phyloP scores from a whole-genome alignment of 2,797 vertebrate species.

The Ctenosaura bakeri region DNA sequence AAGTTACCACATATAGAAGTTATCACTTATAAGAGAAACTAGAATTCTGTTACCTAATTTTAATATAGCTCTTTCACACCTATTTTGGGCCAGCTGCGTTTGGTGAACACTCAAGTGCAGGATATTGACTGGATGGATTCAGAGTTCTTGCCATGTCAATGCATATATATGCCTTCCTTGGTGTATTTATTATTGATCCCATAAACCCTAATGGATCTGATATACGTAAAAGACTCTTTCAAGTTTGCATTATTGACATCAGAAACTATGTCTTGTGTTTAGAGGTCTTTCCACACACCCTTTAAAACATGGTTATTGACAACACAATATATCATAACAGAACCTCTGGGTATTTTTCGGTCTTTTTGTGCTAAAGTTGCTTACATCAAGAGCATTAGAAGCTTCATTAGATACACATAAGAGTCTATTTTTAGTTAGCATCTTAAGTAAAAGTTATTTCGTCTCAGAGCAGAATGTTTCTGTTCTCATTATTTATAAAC shows the following conservation, averaged over 20 bases:
- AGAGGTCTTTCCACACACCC: conserved; percentile 70
- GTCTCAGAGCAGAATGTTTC: conserved; percentile 29
- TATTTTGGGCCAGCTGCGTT: conserved; percentile 7
- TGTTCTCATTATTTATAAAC: conserved; percentile 30
- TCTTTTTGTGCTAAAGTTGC: conserved; percentile 53
- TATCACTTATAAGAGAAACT: background rate
- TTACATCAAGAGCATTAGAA: conserved; percentile 51
- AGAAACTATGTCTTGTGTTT: conserved; percentile 53
- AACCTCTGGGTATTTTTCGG: conserved; percentile 46
- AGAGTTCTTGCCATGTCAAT: conserved; percentile 35
- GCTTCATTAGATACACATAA: background rate
- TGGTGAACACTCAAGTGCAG: conserved; percentile 49
- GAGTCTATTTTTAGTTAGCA: conserved; percentile 57
- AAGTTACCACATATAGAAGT: background rate
- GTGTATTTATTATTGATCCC: conserved; percentile 60
- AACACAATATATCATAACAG: conserved; percentile 54
- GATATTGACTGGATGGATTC: conserved; percentile 47
- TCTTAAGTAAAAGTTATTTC: conserved; percentile 33
- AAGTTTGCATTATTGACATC: conserved; percentile 59
- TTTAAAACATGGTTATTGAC: conserved; percentile 73
- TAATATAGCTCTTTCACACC: rapidly evolving
- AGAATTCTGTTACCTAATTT: conserved; percentile 23
- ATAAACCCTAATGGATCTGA: conserved; percentile 62
- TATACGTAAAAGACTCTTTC: conserved; percentile 64
- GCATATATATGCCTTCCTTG: conserved; percentile 55